Percentiles rank a stretch among this genome's conserved stretches.
Evolutionary conservation across 2,797 vertebrate species (phyloP).

Genomic region (Alfaro cultratus): DNA sequence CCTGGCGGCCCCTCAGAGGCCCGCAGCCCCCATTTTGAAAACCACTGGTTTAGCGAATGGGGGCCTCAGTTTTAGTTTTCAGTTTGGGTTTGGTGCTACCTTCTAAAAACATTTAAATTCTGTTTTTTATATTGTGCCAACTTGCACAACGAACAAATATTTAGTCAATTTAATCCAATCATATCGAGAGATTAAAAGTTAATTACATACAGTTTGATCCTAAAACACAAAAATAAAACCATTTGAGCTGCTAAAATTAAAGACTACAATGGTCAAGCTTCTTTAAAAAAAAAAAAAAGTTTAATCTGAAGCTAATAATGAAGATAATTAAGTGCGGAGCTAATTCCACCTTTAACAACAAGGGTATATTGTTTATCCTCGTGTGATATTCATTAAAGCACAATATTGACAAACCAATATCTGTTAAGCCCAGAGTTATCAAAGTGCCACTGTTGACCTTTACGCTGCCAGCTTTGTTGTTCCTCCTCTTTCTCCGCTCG

Average conservation of each 20-base stretch:
- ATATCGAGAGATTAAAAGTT: not conserved
- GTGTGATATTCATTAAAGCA: constrained; percentile 54
- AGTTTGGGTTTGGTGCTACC: not conserved
- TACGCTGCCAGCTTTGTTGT: constrained; percentile 53
- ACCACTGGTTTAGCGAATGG: not conserved
- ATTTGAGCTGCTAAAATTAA: not conserved
- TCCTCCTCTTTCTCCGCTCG: constrained; percentile 26
- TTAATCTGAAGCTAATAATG: not conserved
- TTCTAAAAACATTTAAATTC: not conserved
- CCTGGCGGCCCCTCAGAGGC: too few species aligned
- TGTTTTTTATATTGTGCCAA: not conserved
- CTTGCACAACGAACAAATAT: not conserved
- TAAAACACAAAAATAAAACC: not conserved
- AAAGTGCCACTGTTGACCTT: constrained; percentile 71
- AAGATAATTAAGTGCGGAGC: constrained; percentile 12
- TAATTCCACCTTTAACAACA: not conserved
- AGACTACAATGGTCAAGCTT: not conserved
- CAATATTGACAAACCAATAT: constrained; percentile 48
- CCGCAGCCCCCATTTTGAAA: too few species aligned
- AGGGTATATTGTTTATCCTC: constrained; percentile 13
- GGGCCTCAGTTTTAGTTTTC: not conserved
- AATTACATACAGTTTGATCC: not conserved
- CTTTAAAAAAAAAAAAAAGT: not conserved
- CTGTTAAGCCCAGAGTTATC: constrained; percentile 54
- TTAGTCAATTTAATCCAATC: not conserved